Conservation (phyloP, 2,113 vertebrate genomes). For the Rhea americana region DNA sequence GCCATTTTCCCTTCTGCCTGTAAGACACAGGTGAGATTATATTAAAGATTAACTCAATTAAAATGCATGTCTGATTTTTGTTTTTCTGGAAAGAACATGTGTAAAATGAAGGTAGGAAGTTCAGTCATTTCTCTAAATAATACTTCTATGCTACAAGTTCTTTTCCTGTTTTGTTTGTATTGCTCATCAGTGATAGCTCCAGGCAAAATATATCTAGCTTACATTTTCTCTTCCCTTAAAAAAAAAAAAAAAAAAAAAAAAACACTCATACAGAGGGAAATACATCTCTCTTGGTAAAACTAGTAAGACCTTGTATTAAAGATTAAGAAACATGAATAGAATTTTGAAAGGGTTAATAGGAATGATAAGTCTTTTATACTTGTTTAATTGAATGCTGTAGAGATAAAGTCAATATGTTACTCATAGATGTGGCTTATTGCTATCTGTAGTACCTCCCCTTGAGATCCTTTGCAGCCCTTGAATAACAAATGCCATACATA, state of each 20-base stretch:
- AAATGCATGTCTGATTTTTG: neutral
- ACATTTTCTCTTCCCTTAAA: neutral
- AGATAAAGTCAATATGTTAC: neutral
- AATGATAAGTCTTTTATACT: neutral
- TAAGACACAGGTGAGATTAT: neutral
- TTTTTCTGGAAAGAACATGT: neutral
- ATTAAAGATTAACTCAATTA: constrained; percentile 38
- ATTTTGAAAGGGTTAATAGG: neutral
- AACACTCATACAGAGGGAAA: neutral
- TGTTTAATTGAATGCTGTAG: neutral
- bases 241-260: neutral
- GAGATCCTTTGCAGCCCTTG: neutral
- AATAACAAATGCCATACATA: neutral
- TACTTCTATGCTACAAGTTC: neutral
- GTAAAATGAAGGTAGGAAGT: neutral
- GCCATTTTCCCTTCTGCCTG: neutral
- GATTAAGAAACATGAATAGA: neutral
- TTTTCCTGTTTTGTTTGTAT: neutral
- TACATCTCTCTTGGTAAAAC: neutral
- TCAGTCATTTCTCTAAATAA: neutral
- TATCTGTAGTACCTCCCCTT: neutral
- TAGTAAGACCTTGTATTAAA: neutral
- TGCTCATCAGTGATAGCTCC: neutral
- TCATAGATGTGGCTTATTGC: neutral
- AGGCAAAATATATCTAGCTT: neutral